Percentiles rank a stretch among this genome's conserved stretches.
Evolutionary conservation across 2,113 vertebrate genomes (phyloP).

Genomic region (Spermophilus dauricus): DNA sequence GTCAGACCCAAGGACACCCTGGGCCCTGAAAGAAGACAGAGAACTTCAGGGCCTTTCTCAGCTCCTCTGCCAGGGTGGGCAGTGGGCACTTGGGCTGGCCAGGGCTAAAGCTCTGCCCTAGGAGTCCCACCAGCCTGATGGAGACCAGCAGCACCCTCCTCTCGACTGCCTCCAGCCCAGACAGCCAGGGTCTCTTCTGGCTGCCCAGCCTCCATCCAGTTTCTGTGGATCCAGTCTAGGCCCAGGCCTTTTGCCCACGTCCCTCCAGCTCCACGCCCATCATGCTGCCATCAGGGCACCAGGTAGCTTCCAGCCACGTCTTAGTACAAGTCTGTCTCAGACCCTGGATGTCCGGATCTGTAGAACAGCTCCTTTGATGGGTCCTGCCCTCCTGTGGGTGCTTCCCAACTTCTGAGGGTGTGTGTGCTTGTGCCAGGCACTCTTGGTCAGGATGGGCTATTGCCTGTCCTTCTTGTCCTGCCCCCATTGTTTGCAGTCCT

Average conservation of each 20-base stretch:
- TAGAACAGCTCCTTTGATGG: not conserved
- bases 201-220: not conserved
- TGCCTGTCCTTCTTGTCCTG: not conserved
- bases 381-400: rapidly evolving
- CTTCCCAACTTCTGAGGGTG: not conserved
- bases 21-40: not conserved
- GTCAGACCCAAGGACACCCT: not conserved
- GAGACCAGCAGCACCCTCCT: not conserved
- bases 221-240: not conserved
- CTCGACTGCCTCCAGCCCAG: not conserved
- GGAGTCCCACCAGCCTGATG: not conserved
- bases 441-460: not conserved
- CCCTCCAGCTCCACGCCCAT: not conserved
- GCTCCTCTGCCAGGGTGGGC: too few species aligned
- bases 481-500: not conserved
- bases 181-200: too few species aligned
- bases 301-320: not conserved
- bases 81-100: not conserved
- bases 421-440: too few species aligned
- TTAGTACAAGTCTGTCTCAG: not conserved
- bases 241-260: not conserved
- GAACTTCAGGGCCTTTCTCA: not conserved
- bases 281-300: rapidly evolving
- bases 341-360: not conserved
- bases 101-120: too few species aligned